Percentiles rank a stretch among this genome's conserved stretches.
These are phyloP conservation scores for Yoshiicerus persimilis DNA, from an alignment of 1,140 invertebrate genomes.

Conservation along the genomic window DNA sequence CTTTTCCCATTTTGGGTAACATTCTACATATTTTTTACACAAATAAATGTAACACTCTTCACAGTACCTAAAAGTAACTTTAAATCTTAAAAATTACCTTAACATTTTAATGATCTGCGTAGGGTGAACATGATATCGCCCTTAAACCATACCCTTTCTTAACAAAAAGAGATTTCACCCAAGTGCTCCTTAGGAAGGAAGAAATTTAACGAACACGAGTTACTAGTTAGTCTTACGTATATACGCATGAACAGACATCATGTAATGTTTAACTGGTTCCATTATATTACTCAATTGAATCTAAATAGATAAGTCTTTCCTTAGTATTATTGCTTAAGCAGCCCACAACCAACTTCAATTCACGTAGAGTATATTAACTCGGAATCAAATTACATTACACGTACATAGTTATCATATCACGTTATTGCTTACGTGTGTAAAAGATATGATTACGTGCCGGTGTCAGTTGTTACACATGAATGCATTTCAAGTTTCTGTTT, in stretches of 20 bases:
- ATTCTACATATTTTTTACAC: background rate
- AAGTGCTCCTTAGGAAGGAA: background rate
- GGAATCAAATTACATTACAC: background rate
- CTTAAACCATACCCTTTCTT: background rate
- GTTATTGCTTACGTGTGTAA: background rate
- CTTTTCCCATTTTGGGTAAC: background rate
- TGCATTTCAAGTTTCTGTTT: background rate
- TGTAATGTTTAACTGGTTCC: background rate
- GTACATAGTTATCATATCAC: background rate
- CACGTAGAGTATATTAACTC: background rate
- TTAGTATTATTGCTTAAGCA: background rate
- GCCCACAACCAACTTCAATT: background rate
- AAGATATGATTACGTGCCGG: background rate
- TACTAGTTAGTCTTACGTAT: background rate
- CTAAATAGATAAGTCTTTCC: background rate
- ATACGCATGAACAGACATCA: background rate
- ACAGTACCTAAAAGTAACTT: too few relatives aligned
- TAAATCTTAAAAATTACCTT: background rate
- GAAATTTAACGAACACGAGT: background rate
- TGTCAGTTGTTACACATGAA: background rate
- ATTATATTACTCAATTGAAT: background rate
- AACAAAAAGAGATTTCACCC: background rate
- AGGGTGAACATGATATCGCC: background rate
- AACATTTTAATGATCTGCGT: background rate
- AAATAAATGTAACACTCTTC: too few relatives aligned